Evolutionary conservation across 2,113 vertebrate genomes (phyloP), one percentile per base, ranked within the genome.

Genomic region (Prionailurus bengalensis): DNA sequence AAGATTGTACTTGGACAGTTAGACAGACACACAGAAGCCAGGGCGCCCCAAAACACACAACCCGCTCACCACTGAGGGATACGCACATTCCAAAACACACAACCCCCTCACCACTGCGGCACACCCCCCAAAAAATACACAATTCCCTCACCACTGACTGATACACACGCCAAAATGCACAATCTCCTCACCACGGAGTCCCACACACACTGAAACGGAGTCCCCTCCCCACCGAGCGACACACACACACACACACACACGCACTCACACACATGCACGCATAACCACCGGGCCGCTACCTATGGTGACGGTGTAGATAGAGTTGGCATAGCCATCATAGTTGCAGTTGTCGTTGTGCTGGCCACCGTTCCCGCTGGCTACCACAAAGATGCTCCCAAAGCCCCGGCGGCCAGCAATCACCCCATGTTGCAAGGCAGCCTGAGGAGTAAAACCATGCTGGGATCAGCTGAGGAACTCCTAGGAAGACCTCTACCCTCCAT

Each of bases 321-420:
- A 99, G 99, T 99, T 99, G 97, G 99, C 99, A 0, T 99, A 99
- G 3, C 99, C 99, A 0, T 99, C 99, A 0, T 99, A 99, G 98
- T 99, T 99, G 99, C 99, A 99, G 98, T 99, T 99, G 98, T 99
- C 99, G 0, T 98, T 99, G 98, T 99, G 99, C 29, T 99, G 99
- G 51, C 99, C 99, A 7, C 99, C 99, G 0, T 99, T 99, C 86
- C 99, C 99, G 0, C 99, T 99, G 98, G 99, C 99, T 45, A 99
- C 99, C 58, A 99, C 99, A 0, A 99, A 99, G 94, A 99, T 99
- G 98, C 99, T 99, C 33, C 99, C 99, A 0, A 99, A 99, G 68
- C 99, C 99, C 45, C 98, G 98, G 94, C 99, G 99, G 2, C 99
- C 99, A 0, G 99, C 99, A 0, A 99, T 99, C 58, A 99, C 99